Conservation (phyloP, 2,888 invertebrate genomes). For the Pterostichus niger region DNA sequence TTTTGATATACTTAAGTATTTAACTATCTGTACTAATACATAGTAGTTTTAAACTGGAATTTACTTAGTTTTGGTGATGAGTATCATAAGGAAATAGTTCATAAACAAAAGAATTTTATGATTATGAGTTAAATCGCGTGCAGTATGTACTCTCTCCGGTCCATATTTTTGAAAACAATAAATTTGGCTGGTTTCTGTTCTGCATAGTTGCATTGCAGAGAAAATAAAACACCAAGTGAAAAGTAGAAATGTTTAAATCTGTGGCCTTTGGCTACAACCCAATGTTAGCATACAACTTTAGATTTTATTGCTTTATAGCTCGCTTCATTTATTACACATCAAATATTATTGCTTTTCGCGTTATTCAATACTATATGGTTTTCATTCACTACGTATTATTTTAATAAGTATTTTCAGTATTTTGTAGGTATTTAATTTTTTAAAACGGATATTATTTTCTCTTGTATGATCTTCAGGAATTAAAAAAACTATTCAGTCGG, state of each 20-base stretch:
- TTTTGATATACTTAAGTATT: too few relatives aligned
- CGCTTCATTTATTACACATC: slow-evolving; percentile 27
- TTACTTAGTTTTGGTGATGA: too few relatives aligned
- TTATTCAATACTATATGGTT: not conserved
- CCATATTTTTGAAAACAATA: slow-evolving; percentile 14
- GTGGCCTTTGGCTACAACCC: slow-evolving; percentile 43
- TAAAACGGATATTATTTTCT: too few relatives aligned
- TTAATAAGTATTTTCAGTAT: not conserved
- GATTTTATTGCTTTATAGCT: slow-evolving; percentile 40
- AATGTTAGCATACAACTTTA: slow-evolving; percentile 47
- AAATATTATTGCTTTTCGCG: slow-evolving; percentile 31
- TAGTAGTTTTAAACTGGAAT: too few relatives aligned
- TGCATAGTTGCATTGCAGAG: slow-evolving; percentile 40
- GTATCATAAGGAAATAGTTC: too few relatives aligned
- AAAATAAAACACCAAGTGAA: slow-evolving; percentile 50
- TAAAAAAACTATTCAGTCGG: too few relatives aligned
- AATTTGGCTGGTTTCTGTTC: slow-evolving; percentile 36
- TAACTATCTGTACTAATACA: too few relatives aligned
- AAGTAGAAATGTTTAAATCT: slow-evolving; percentile 57
- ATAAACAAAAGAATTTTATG: too few relatives aligned
- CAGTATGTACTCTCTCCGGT: too few relatives aligned
- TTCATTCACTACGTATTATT: slow-evolving; percentile 7
- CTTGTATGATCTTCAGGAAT: too few relatives aligned
- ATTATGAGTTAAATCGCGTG: too few relatives aligned
- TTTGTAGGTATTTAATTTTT: too few relatives aligned